Percentiles rank a stretch among this genome's conserved stretches.
phyloP scores from a whole-genome alignment of 2,888 invertebrate genomes.

The Bellardia pandia region DNA sequence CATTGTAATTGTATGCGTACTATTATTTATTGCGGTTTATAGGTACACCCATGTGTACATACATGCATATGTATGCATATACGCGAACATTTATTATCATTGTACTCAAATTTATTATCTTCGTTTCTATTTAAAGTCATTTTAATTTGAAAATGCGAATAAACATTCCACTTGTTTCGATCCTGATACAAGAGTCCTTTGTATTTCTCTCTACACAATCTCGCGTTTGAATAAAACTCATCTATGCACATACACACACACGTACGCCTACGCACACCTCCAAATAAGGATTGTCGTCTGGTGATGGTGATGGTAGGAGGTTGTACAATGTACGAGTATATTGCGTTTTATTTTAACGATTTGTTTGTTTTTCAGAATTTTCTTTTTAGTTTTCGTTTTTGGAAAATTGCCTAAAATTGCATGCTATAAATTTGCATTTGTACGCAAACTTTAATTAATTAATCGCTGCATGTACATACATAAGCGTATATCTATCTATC shows the following conservation, averaged over 20 bases:
- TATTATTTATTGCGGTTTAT: constrained; percentile 63
- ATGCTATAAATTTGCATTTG: constrained; percentile 72
- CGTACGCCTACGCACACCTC: background rate
- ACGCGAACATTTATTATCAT: constrained; percentile 5
- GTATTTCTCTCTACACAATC: background rate
- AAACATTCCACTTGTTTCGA: background rate
- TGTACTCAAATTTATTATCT: constrained; percentile 41
- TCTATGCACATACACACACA: background rate
- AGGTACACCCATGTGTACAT: background rate
- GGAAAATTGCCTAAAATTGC: constrained; percentile 71
- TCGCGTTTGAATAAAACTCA: constrained; percentile 25
- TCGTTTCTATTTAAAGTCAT: constrained; percentile 5
- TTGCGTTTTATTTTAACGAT: constrained; percentile 43
- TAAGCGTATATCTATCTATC: background rate
- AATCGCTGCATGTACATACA: constrained; percentile 57
- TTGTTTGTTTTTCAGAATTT: constrained; percentile 26
- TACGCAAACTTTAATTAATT: constrained; percentile 74
- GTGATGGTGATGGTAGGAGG: background rate
- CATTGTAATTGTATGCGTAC: constrained; percentile 61
- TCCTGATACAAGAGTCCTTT: background rate
- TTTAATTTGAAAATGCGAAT: constrained; percentile 13
- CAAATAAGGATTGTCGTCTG: background rate
- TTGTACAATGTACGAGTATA: background rate
- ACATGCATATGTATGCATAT: background rate
- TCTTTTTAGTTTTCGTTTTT: constrained; percentile 21